Base-by-base conservation (phyloP, 2,113 vertebrate genomes). In the Phyllopteryx taeniolatus region DNA sequence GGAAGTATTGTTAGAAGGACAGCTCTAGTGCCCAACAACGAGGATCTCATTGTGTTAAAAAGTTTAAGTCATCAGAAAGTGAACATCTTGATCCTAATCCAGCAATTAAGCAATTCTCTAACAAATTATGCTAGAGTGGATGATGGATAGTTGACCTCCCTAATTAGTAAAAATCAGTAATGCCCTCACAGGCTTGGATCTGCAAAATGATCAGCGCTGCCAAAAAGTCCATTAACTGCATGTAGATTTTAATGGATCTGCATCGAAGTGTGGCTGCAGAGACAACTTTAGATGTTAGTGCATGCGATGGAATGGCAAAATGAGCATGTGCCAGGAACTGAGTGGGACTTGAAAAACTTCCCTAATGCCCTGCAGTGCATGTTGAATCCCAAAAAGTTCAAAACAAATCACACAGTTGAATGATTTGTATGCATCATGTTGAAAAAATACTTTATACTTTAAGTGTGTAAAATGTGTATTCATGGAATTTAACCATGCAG, bases 211-310 rank as follows among this genome's bases (percentile, higher is more conserved):
- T 71, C 80, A 72, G 35, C 72, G 68, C 77, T 87, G 89, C 90
- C 89, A 91, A 90, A 86, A 90, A 85, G 67, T 82, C 87, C 87
- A 91, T 91, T 90, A 91, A 86, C 86, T 66, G 75, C 82, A 71
- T 82, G 79, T 75, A 83, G 68, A 70, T 78, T 81, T 74, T 75
- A 86, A 83, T 79, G 73, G 78, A 14, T 47, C 56, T 70, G 39
- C 15, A 64, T 86, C 79, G 64, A 68, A 81, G 67, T 76, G 75
- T 59, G 72, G 42, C 87, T 81, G 76, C 68, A 83, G 39, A 67
- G 35, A 84, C 76, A 83, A 86, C 84, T 86, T 84, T 63, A 73
- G 70, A 71, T 78, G 81, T 83, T 85, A 72, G 53, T 19, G 2
- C 53, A 11, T 56, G 73, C 66, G 66, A 67, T 72, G 44, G 46